Evolutionary conservation across 2,113 vertebrate genomes (phyloP), one percentile per base, ranked within the genome.

Genomic region (Pelusios castaneus): DNA sequence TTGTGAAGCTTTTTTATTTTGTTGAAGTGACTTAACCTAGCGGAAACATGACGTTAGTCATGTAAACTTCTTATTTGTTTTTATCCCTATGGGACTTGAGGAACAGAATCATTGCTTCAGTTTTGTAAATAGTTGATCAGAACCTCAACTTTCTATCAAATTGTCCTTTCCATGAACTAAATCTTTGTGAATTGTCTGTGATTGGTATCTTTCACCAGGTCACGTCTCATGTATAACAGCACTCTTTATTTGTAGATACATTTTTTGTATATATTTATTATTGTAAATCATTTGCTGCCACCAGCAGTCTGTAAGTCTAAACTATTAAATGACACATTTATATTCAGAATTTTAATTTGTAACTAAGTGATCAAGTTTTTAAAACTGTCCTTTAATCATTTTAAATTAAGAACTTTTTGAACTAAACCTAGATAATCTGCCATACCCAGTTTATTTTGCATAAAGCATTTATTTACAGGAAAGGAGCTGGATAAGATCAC

Each of bases 11-110:
- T 98, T 97, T 98, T 98, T 81, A 95, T 95, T 97, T 97, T 94
- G 97, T 98, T 97, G 98, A 98, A 98, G 98, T 98, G 98, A 98
- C 98, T 98, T 98, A 98, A 98, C 97, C 97, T 99, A 98, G 97
- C 98, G 98, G 98, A 98, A 98, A 98, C 98, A 98, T 99, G 98
- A 98, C 97, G 51, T 67, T 41, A 88, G 97, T 98, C 98, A 98
- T 99, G 97, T 97, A 96, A 97, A 97, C 95, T 98, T 99, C 97
- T 97, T 97, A 96, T 95, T 98, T 98, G 96, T 97, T 98, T 98
- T 98, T 96, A 99, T 99, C 99, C 98, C 99, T 98, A 99, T 99
- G 98, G 98, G 98, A 99, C 98, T 98, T 98, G 98, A 98, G 96
- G 97, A 98, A 98, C 95, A 98, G 97, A 97, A 97, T 97, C 96